Base-by-base conservation (phyloP, 2,797 vertebrate species). In the Parambassis ranga region DNA sequence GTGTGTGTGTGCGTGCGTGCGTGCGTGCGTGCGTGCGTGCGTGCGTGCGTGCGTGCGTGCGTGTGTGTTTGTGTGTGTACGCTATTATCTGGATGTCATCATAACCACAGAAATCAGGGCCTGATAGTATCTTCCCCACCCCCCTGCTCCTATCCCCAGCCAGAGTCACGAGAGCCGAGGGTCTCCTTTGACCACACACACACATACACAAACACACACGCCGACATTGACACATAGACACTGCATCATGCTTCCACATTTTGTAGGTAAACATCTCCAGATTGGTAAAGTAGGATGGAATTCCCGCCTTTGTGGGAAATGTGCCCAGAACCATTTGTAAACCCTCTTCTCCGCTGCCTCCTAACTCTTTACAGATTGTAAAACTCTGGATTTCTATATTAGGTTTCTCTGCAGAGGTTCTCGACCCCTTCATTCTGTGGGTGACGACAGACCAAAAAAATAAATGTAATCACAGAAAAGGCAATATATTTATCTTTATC, bases 221-320 rank as follows among this genome's bases (percentile, higher is more conserved):
- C 39, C 8, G 13, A 76, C 43, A 67, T 58, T 42, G 38, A 79
- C 70, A 70, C 76, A 76, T 42, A 81, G 71, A 81, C 79, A 77
- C 65, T 63, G 72, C 77, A 82, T 74, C 76, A 72, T 53, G 68
- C 81, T 68, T 75, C 58, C 67, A 79, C 63, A 90, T 90, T 92
- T 88, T 87, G 82, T 74, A 89, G 91, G 91, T 92, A 94, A 92
- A 93, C 86, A 87, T 16, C 83, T 89, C 82, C 79, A 92, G 90
- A 87, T 89, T 88, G 83, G 64, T 89, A 90, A 89, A 89, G 89
- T 84, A 69, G 67, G 42, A 46, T 72, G 79, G 65, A 90, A 59
- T 77, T 89, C 89, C 88, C 84, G 65, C 77, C 79, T 73, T 47
- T 35, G 60, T 77, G 84, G 91, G 88, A 93, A 89, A 60, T 55